Base-by-base conservation (phyloP, 2,888 invertebrate species). In the Drosophila tanythrix region DNA sequence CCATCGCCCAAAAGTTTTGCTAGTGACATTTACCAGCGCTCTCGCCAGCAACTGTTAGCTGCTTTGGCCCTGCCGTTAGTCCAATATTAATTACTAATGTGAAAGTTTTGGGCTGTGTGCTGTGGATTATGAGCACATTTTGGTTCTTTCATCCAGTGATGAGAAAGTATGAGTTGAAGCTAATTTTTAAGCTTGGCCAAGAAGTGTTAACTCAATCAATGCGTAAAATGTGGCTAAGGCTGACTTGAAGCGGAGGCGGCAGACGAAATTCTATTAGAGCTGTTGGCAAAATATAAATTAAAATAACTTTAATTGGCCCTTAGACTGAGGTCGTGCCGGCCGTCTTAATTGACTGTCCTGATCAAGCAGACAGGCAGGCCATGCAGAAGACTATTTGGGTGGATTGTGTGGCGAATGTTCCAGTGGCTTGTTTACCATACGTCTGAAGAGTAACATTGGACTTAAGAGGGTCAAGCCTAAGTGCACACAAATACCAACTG, bases 161-260 rank as follows among this genome's bases (percentile, higher is more conserved):
- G n/a, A 51, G 48, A 27, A 38, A 29, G 50, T 40, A 29, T 33
- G 43, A 66, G 52, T 25, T 35, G 40, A 40, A 70, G 70, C 71
- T 70, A 74, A 83, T 74, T 80, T 74, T 78, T 70, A 70, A 84
- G 82, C 82, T 85, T 82, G 71, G 61, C 78, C 70, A 83, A 74
- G 68, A 86, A 88, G 87, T 88, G 84, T 73, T 88, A 88, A 87
- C 79, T 87, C 82, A 88, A 87, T 88, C 78, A 84, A 75, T 84
- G 76, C 74, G 74, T 46, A 46, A 46, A 25, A 46, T 46, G 25
- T 46, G 25, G 69, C 65, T 70, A 72, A 77, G 74, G 70, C 69
- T 61, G 57, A 27, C 33, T 48, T 3, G 48, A 11, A 58, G 50
- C 25, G 18, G n/a, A 38, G 50, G 18, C 57, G 13, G 43, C 21